A percentile compares a stretch with the other conserved stretches of the same genome.
These are phyloP conservation scores for Drosophila eugracilis DNA, from an alignment of 1,140 invertebrate genomes.

Conservation along the genomic window DNA sequence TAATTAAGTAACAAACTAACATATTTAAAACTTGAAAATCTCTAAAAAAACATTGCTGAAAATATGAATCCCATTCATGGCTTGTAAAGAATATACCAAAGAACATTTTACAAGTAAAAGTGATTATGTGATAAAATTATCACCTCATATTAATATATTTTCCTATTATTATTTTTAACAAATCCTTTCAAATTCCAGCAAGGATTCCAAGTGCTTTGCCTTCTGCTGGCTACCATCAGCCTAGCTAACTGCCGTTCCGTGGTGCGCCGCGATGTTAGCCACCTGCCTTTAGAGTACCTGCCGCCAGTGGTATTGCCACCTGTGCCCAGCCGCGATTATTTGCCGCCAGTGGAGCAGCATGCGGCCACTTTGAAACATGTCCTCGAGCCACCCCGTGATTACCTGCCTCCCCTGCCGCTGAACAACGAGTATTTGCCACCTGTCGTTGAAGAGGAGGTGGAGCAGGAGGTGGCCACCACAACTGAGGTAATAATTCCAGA, in stretches of 20 bases:
- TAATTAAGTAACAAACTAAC: too few relatives aligned
- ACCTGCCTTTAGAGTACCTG: conserved; percentile 68
- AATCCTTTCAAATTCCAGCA: too few relatives aligned
- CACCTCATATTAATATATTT: neutral
- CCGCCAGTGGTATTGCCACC: conserved; percentile 68
- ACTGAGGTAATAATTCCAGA: conserved; percentile 20
- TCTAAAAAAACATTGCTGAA: too few relatives aligned
- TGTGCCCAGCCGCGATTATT: conserved; percentile 66
- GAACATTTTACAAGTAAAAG: too few relatives aligned
- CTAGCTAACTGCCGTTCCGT: conserved; percentile 28
- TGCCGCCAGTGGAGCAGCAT: conserved; percentile 71
- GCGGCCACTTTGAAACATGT: conserved; percentile 60
- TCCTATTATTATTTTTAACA: too few relatives aligned
- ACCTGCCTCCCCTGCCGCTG: conserved; percentile 53
- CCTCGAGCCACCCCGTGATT: conserved; percentile 60
- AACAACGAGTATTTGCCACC: conserved; percentile 57
- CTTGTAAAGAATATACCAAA: too few relatives aligned
- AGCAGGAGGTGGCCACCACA: conserved; percentile 26
- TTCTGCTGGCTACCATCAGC: conserved; percentile 20
- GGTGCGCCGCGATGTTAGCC: conserved; percentile 60
- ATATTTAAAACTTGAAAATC: too few relatives aligned
- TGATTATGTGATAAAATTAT: too few relatives aligned
- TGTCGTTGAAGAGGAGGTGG: conserved; percentile 13
- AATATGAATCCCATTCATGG: too few relatives aligned
- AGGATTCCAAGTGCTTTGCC: conserved; percentile 19